Base-by-base conservation (phyloP, 2,113 vertebrate species). In the Cebus imitator region DNA sequence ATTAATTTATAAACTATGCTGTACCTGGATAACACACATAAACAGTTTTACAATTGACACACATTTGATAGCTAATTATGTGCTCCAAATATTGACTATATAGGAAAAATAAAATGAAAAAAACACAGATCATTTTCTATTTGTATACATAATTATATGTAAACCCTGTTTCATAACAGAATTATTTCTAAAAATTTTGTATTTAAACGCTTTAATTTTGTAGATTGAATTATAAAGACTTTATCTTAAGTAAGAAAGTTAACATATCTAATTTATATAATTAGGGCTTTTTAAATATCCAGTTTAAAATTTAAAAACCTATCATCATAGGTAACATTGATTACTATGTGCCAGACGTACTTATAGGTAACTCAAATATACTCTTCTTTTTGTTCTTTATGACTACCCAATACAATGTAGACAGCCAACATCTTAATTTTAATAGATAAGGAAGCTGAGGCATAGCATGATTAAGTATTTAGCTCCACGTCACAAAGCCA, bases 201-300 rank as follows among this genome's bases (percentile, higher is more conserved):
- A 75, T 66, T 64, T 32, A 94, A 92, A 81, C 43, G 72, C 66
- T 95, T 96, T 90, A 58, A 96, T 72, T 92, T 92, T 87, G 0
- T 66, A 92, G 85, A 72, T 61, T 90, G 8, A 87, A 78, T 40
- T 23, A 40, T 64, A 70, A 95, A 86, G 27, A 90, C 32, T 78
- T 18, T 12, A 76, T 48, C 10, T 87, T 93, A 91, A 45, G 32
- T 30, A 89, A 79, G 35, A 78, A 1, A 87, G 45, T 57, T 40
- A 86, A 8, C 14, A 68, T n/a, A 50, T 37, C 12, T 57, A 64
- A n/a, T 90, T 92, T 78, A 55, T 57, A n/a, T 89, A 10, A 70
- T 27, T 18, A 2, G 6, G 21, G 18, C 2, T 76, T 76, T 66
- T 87, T 88, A 58, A 92, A 95, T 43, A 83, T 35, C 12, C 2